A percentile compares a stretch with the other conserved stretches of the same genome.
Conservation (phyloP, 2,113 vertebrate genomes). For the Argyrosomus japonicus region DNA sequence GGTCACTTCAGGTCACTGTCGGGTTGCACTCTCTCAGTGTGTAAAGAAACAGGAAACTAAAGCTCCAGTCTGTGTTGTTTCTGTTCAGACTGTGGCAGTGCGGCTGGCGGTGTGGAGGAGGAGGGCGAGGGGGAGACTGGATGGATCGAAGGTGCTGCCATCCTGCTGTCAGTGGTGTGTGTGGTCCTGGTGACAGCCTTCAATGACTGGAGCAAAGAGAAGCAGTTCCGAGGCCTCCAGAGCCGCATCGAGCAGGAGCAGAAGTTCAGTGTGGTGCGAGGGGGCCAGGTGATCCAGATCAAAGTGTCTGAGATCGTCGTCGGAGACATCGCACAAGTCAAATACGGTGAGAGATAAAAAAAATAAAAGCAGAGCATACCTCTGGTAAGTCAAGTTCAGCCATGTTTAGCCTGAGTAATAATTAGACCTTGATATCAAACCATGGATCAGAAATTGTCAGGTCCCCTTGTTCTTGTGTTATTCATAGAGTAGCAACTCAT, state of each 20-base stretch:
- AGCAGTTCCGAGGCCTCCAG: constrained; percentile 94
- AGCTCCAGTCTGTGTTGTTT: background rate
- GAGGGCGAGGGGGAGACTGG: constrained; percentile 88
- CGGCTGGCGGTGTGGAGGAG: constrained; percentile 80
- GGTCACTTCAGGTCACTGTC: background rate
- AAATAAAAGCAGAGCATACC: background rate
- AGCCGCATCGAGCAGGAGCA: constrained; percentile 93
- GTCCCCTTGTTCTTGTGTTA: background rate
- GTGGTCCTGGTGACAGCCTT: constrained; percentile 95
- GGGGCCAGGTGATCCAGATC: constrained; percentile 87
- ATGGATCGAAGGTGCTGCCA: constrained; percentile 93
- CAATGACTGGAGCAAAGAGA: constrained; percentile 97
- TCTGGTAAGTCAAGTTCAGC: background rate
- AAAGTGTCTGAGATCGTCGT: constrained; percentile 90
- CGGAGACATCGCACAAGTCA: constrained; percentile 91
- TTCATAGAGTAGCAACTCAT: background rate
- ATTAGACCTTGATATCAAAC: background rate
- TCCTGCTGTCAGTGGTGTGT: constrained; percentile 87
- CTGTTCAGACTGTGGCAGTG: constrained; percentile 84
- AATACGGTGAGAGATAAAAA: constrained; percentile 88
- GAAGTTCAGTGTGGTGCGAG: constrained; percentile 86
- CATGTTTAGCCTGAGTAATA: background rate
- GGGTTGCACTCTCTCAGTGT: background rate
- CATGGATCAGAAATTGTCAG: background rate
- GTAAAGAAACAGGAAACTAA: background rate